Percentiles rank a stretch among this genome's conserved stretches.
phyloP scores from a whole-genome alignment of 2,797 vertebrate species.

The Lates japonicus region DNA sequence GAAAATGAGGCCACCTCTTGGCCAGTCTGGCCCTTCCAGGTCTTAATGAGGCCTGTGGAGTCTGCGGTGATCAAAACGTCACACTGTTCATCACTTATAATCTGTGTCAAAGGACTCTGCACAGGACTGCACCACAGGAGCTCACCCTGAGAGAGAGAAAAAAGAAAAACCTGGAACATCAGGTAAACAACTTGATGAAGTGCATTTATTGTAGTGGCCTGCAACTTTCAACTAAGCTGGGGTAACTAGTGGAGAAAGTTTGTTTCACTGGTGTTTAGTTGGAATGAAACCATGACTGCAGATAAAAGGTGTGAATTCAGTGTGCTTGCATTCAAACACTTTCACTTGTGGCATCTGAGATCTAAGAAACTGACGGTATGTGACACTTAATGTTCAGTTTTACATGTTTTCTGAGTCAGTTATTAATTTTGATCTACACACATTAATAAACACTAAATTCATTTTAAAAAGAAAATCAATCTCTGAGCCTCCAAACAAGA shows the following conservation, averaged over 20 bases:
- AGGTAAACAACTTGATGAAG: not conserved
- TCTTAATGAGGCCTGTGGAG: constrained; percentile 75
- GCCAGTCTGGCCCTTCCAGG: constrained; percentile 82
- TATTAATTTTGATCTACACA: not conserved
- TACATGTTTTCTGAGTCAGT: not conserved
- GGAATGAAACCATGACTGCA: constrained; percentile 11
- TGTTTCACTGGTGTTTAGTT: not conserved
- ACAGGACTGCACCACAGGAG: constrained; percentile 84
- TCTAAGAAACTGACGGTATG: not conserved
- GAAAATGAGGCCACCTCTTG: constrained; percentile 77
- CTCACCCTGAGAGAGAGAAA: constrained; percentile 71
- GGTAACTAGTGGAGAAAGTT: not conserved
- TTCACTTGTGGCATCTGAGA: not conserved
- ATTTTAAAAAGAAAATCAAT: not conserved
- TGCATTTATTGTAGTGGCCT: not conserved
- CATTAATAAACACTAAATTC: not conserved
- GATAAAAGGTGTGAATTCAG: not conserved
- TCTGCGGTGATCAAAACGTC: constrained; percentile 81
- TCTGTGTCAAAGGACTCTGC: constrained; percentile 79
- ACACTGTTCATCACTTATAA: constrained; percentile 72
- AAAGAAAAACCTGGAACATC: not conserved
- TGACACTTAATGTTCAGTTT: not conserved
- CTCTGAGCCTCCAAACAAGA: not conserved
- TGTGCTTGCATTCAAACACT: not conserved
- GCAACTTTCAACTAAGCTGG: too few relatives aligned